Percentiles rank a stretch among this genome's conserved stretches.
phyloP scores from a whole-genome alignment of 2,888 invertebrate species.

The Habrosyne pyritoides region DNA sequence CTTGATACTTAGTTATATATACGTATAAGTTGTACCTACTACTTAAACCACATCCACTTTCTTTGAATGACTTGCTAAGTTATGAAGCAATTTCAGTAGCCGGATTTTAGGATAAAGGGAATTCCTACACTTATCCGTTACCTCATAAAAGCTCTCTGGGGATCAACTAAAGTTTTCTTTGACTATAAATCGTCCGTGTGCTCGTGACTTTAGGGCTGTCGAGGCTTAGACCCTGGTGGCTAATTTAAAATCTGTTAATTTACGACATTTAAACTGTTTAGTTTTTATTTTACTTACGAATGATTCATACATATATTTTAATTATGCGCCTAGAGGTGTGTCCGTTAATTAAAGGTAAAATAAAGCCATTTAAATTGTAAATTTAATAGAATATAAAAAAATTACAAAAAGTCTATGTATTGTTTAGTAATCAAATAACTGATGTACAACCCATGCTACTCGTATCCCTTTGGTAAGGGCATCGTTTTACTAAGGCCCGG shows the following conservation, averaged over 20 bases:
- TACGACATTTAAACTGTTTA: neutral
- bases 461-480: no score
- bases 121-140: constrained; percentile 26
- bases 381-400: no score
- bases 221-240: constrained; percentile 25
- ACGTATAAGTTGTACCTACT: neutral
- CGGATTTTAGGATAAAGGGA: constrained; percentile 15
- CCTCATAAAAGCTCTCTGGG: constrained; percentile 42
- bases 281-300: no score
- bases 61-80: constrained; percentile 6
- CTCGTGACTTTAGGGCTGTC: constrained; percentile 36
- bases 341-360: no score
- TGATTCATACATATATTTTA: no score
- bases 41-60: neutral
- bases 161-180: constrained; percentile 45
- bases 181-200: constrained; percentile 44
- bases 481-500: no score
- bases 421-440: no score
- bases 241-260: constrained; percentile 4
- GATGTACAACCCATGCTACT: no score
- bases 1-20: neutral
- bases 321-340: no score
- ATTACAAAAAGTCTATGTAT: no score
- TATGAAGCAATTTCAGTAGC: constrained; percentile 7
- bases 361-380: no score